A percentile compares a stretch with the other conserved stretches of the same genome.
These are phyloP conservation scores for Troides aeacus DNA, from an alignment of 2,888 invertebrate species.

Conservation along the genomic window DNA sequence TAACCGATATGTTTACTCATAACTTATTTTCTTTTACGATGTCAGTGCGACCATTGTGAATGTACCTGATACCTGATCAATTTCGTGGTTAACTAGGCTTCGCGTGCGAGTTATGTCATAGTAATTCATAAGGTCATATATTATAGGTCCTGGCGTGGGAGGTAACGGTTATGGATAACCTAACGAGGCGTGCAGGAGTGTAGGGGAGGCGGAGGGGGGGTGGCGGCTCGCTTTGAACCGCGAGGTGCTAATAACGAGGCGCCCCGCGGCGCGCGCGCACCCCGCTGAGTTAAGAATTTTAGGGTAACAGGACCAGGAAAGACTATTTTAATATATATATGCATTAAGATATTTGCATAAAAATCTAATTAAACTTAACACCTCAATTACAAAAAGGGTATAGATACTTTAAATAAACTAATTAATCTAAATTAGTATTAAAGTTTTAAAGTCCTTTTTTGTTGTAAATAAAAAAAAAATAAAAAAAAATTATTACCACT, in stretches of 20 bases:
- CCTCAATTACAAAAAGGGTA: too few relatives aligned
- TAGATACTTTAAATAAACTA: too few relatives aligned
- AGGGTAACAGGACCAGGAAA: slow-evolving; percentile 36
- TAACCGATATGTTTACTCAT: background rate
- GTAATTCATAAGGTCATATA: slow-evolving; percentile 23
- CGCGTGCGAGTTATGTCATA: slow-evolving; percentile 18
- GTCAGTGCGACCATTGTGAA: slow-evolving; percentile 2
- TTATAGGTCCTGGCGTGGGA: slow-evolving; percentile 22
- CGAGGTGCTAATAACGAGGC: slow-evolving; percentile 78
- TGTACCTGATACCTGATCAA: slow-evolving; percentile 1
- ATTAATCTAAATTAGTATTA: too few relatives aligned
- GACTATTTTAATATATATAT: slow-evolving; percentile 1
- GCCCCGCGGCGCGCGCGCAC: slow-evolving; percentile 63
- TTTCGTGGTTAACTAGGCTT: slow-evolving; percentile 23
- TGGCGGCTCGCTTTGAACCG: slow-evolving; percentile 61
- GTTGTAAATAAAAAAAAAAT: too few relatives aligned
- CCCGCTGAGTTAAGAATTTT: slow-evolving; percentile 67
- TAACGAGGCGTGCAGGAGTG: slow-evolving; percentile 31
- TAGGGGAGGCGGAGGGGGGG: slow-evolving; percentile 30
- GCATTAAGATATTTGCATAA: too few relatives aligned
- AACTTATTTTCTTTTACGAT: background rate
- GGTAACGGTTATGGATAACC: slow-evolving; percentile 24
- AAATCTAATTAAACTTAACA: too few relatives aligned
- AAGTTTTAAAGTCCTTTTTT: too few relatives aligned
- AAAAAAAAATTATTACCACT: too few relatives aligned